A percentile compares a stretch with the other conserved stretches of the same genome.
These are phyloP conservation scores for Isotomurus palustris DNA, from an alignment of 2,888 invertebrate genomes.

Conservation along the genomic window DNA sequence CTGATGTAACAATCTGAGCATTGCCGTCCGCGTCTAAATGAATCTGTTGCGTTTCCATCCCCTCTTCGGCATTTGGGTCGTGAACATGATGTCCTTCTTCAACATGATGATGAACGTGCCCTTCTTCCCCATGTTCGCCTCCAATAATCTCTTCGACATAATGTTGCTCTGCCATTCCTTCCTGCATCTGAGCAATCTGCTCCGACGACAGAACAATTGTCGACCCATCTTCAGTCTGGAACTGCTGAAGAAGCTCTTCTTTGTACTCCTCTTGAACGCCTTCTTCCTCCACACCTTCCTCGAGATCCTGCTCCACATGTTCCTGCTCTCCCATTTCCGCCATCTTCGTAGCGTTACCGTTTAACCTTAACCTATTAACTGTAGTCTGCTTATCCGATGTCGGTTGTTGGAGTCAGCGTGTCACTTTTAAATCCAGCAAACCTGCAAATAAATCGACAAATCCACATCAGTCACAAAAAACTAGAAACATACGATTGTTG, in stretches of 20 bases:
- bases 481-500: too few relatives aligned
- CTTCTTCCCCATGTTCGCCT: slow-evolving; percentile 18
- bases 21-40: slow-evolving; percentile 38
- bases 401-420: too few relatives aligned
- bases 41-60: slow-evolving; percentile 30
- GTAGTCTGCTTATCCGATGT: too few relatives aligned
- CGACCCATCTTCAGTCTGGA: slow-evolving; percentile 34
- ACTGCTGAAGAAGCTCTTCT: slow-evolving; percentile 22
- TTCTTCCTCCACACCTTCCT: slow-evolving; percentile 20
- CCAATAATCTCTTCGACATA: slow-evolving; percentile 36
- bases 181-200: slow-evolving; percentile 31
- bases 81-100: slow-evolving; percentile 24
- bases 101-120: slow-evolving; percentile 15
- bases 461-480: too few relatives aligned
- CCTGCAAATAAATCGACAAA: too few relatives aligned
- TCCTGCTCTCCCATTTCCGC: slow-evolving; percentile 24
- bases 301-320: slow-evolving; percentile 16
- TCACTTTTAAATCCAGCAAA: too few relatives aligned
- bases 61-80: too few relatives aligned
- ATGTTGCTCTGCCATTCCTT: slow-evolving; percentile 32
- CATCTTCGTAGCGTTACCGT: too few relatives aligned
- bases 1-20: slow-evolving; percentile 31
- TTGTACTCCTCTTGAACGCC: slow-evolving; percentile 9
- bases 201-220: slow-evolving; percentile 36
- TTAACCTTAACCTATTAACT: too few relatives aligned